phyloP scores from a whole-genome alignment of 2,888 invertebrate genomes.

The Galerucella calmariensis region DNA sequence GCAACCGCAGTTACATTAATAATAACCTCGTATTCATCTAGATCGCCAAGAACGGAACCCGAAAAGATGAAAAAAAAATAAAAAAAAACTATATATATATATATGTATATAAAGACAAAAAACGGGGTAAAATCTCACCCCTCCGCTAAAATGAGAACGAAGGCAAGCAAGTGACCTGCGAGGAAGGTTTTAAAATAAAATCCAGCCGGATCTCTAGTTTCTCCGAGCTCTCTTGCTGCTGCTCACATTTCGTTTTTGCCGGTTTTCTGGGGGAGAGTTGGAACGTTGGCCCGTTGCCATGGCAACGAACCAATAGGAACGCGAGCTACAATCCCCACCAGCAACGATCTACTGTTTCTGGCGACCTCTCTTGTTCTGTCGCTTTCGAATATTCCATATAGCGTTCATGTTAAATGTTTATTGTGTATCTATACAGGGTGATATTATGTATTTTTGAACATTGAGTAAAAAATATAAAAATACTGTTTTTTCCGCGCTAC shows the following conservation, averaged over 20 bases:
- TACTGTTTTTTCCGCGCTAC: too few species aligned
- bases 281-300: slow-evolving; percentile 61
- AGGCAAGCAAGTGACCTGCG: slow-evolving; percentile 38
- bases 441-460: neutral
- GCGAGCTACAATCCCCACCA: slow-evolving; percentile 54
- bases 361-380: slow-evolving; percentile 24
- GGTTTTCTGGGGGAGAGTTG: slow-evolving; percentile 51
- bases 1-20: slow-evolving; percentile 57
- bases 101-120: slow-evolving; percentile 48
- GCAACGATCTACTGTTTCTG: slow-evolving; percentile 28
- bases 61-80: slow-evolving; percentile 48
- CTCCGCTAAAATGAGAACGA: slow-evolving; percentile 55
- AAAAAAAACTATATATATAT: too few species aligned
- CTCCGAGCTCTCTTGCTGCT: slow-evolving; percentile 39
- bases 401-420: slow-evolving; percentile 29
- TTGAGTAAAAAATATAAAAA: neutral
- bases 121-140: slow-evolving; percentile 53
- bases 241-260: slow-evolving; percentile 63
- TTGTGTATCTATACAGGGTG: slow-evolving; percentile 19
- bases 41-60: slow-evolving; percentile 54
- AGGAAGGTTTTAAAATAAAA: slow-evolving; percentile 56
- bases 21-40: slow-evolving; percentile 55
- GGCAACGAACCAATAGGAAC: slow-evolving; percentile 57
- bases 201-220: slow-evolving; percentile 46
- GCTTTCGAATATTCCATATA: slow-evolving; percentile 12